phyloP scores from a whole-genome alignment of 2,888 invertebrate genomes.

The Thymelicus lineola region DNA sequence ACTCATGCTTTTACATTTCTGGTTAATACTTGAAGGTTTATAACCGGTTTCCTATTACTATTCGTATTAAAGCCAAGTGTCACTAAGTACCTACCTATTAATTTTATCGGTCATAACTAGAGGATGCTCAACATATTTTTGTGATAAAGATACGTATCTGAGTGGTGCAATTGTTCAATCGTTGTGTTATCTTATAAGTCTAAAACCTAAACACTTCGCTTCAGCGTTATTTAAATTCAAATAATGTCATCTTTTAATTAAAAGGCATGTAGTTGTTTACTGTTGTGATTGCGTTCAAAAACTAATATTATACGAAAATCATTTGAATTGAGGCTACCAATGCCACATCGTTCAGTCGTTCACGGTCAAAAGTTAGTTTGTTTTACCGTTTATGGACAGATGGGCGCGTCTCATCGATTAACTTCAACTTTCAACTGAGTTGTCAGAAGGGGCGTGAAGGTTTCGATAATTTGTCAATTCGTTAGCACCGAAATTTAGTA shows the following conservation, averaged over 20 bases:
- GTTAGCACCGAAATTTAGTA: background rate
- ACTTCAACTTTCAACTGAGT: slow-evolving; percentile 18
- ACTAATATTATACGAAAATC: background rate
- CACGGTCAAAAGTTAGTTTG: background rate
- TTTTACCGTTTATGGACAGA: background rate
- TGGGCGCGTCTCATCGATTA: slow-evolving; percentile 5
- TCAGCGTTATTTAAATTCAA: background rate
- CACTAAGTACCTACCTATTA: background rate
- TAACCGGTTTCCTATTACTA: background rate
- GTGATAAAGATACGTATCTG: background rate
- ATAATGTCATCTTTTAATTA: background rate
- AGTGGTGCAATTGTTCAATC: no score
- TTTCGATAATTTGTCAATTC: slow-evolving; percentile 24
- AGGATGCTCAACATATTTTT: background rate
- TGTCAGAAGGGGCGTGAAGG: slow-evolving; percentile 32
- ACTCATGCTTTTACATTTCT: no score
- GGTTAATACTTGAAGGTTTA: no score
- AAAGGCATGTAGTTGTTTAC: no score
- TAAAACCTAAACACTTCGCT: background rate
- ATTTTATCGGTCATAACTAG: slow-evolving; percentile 3
- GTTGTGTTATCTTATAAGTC: no score
- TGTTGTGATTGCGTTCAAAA: background rate
- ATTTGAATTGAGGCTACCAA: background rate
- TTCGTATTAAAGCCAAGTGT: background rate
- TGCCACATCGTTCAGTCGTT: background rate